Base-by-base conservation (phyloP, 2,113 vertebrate species). In the Cyprinodon tularosa region DNA sequence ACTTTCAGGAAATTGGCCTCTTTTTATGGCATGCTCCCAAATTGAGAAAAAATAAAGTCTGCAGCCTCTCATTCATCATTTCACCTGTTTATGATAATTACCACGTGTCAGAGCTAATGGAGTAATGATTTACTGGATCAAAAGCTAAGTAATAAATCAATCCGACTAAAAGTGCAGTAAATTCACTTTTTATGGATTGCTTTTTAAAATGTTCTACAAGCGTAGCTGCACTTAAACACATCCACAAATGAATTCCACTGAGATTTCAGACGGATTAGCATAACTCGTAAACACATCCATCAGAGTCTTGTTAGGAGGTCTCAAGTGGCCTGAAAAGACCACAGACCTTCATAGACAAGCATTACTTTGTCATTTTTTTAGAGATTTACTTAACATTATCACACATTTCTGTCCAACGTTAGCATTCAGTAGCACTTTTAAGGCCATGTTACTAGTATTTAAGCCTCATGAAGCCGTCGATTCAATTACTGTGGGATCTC, bases 201-300 rank as follows among this genome's bases (percentile, higher is more conserved):
- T 66, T 44, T 45, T 29, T 9, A 39, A 66, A 66, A 44, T 44
- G 64, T 42, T 11, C 44, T 11, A 45, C 44, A 45, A 45, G 44
- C 42, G 9, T 45, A 11, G 39, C 17, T 3, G 17, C 40, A 11
- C 9, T n/a, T 44, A 13, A 44, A 44, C 64, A 29, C 64, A 29
- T 66, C 64, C 37, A 22, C 40, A 66, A 14, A 45, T 3, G 22
- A n/a, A 22, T 12, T 45, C 40, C 40, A 7, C 22, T 15, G 66
- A 50, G 44, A 37, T 37, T 48, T 67, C 45, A 50, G 44, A 29
- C 13, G 45, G 11, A 72, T 62, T 61, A 67, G 42, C 57, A 66
- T 17, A 72, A 59, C n/a, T 53, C 53, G n/a, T 37, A 62, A 62
- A 72, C 70, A 68, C 17, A 73, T 68, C 45, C 22, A 67, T 67